These are phyloP conservation scores for Xylota segnis DNA, from an alignment of 2,888 invertebrate species.

Conservation along the genomic window DNA sequence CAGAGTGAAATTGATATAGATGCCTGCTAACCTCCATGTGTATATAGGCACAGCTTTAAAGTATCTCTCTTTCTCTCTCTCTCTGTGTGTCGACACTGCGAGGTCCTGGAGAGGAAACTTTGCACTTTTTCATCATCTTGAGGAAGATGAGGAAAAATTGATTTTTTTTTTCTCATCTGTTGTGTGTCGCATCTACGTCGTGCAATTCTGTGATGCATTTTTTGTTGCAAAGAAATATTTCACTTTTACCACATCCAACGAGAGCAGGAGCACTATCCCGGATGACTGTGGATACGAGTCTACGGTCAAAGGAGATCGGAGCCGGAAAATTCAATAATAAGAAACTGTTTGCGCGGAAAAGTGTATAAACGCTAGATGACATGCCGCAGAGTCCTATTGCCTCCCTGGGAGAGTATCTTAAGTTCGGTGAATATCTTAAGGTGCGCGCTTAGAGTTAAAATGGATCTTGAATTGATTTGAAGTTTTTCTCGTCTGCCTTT, in stretches of 20 bases:
- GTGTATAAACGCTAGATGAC: constrained; percentile 5
- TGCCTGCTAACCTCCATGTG: constrained; percentile 20
- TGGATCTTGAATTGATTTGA: constrained; percentile 9
- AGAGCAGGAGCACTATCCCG: not conserved
- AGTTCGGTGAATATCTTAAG: constrained; percentile 20
- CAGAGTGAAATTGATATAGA: constrained; percentile 51
- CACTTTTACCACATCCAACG: not conserved
- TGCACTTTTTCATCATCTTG: constrained; percentile 19
- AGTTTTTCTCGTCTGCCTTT: not conserved
- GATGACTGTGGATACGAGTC: constrained; percentile 8
- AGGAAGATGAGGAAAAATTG: not conserved
- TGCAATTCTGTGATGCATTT: constrained; percentile 20
- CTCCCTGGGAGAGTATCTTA: not conserved
- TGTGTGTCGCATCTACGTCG: not conserved
- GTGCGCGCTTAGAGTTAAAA: constrained; percentile 14
- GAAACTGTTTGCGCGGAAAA: constrained; percentile 31
- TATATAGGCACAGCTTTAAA: constrained; percentile 31
- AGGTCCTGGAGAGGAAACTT: not conserved
- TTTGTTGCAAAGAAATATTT: constrained; percentile 1
- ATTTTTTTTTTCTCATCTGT: not conserved
- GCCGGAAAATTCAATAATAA: constrained; percentile 48
- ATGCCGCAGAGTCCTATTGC: not conserved
- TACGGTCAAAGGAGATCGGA: constrained; percentile 40
- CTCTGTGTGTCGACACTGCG: too few relatives aligned
- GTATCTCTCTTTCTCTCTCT: constrained; percentile 7